A percentile compares a stretch with the other conserved stretches of the same genome.
Conservation (phyloP, 2,888 invertebrate genomes). For the Gibbula magus region DNA sequence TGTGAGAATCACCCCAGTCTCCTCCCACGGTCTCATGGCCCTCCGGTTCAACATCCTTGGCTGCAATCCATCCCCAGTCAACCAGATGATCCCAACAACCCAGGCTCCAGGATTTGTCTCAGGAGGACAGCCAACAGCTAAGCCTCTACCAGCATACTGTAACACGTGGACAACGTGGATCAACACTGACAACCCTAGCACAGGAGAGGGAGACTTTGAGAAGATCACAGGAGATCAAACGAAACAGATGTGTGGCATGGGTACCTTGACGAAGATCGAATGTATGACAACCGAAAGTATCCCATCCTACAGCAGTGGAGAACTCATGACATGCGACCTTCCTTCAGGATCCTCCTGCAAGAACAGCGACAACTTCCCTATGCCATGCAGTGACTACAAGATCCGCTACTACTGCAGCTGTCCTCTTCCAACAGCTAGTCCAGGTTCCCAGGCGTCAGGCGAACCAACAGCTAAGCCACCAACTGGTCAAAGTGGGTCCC, state of each 20-base stretch:
- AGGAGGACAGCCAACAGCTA: conserved; percentile 29
- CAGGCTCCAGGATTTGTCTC: conserved; percentile 29
- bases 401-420: conserved; percentile 14
- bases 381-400: conserved; percentile 7
- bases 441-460: neutral
- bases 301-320: conserved; percentile 20
- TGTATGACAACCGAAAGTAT: conserved; percentile 48
- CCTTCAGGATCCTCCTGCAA: neutral
- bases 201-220: conserved; percentile 43
- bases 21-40: conserved; percentile 49
- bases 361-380: neutral
- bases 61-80: conserved; percentile 50
- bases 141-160: conserved; percentile 28
- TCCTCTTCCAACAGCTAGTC: neutral
- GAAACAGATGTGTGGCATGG: neutral
- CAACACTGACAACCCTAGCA: conserved; percentile 52
- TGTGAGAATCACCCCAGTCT: conserved; percentile 55
- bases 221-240: neutral
- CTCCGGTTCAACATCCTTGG: conserved; percentile 59
- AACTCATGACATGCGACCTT: neutral
- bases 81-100: conserved; percentile 18
- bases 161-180: conserved; percentile 53
- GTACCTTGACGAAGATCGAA: conserved; percentile 43
- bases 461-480: conserved; percentile 10
- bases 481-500: neutral